These are phyloP conservation scores for Hyperoplus immaculatus DNA, from an alignment of 2,797 vertebrate genomes.

Conservation along the genomic window DNA sequence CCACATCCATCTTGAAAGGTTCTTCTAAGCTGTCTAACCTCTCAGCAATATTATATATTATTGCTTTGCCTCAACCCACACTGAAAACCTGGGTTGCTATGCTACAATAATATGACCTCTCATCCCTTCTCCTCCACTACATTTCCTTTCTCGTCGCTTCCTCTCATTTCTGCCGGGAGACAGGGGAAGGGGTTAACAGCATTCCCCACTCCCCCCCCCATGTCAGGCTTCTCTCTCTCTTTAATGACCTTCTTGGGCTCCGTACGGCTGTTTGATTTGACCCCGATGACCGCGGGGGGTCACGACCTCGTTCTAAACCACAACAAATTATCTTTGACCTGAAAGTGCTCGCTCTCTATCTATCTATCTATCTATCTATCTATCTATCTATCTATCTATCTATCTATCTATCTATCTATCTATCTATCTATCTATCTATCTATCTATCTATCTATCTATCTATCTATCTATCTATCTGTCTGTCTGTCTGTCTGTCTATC, in stretches of 20 bases:
- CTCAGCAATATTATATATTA: constrained; percentile 85
- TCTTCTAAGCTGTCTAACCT: constrained; percentile 84
- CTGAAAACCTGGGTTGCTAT: constrained; percentile 84
- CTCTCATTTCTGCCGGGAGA: constrained; percentile 62
- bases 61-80: constrained; percentile 84
- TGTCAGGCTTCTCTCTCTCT: constrained; percentile 66
- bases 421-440: background rate
- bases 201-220: constrained; percentile 54
- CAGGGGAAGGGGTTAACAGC: constrained; percentile 80
- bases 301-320: constrained; percentile 78
- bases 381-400: background rate
- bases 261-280: constrained; percentile 75
- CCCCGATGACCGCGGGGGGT: constrained; percentile 75
- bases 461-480: constrained; percentile 31
- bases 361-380: constrained; percentile 3
- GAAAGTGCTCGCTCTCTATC: constrained; percentile 41
- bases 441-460: background rate
- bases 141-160: constrained; percentile 71
- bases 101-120: constrained; percentile 84
- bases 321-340: constrained; percentile 82
- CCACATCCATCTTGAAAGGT: constrained; percentile 83
- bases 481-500: constrained; percentile 30
- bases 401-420: constrained; percentile 5
- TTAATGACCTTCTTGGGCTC: constrained; percentile 78
- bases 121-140: constrained; percentile 76